A percentile compares a stretch with the other conserved stretches of the same genome.
Conservation (phyloP, 1,140 invertebrate genomes). For the Drosophila malerkotliana region DNA sequence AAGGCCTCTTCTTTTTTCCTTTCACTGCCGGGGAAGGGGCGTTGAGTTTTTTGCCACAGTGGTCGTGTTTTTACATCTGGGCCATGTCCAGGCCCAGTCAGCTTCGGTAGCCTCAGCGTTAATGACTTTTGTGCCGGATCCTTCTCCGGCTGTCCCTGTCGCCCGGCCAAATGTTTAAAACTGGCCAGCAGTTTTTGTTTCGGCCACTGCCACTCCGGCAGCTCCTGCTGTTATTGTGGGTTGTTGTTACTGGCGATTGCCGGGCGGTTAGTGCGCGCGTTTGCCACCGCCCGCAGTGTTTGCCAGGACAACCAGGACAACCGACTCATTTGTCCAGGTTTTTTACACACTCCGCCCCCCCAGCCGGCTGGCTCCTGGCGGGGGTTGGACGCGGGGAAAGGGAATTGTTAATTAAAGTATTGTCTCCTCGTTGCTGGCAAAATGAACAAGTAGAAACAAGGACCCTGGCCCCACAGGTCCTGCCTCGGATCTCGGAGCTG, state of each 20-base stretch:
- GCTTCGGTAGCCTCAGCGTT: conserved; percentile 68
- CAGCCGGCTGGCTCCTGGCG: background rate
- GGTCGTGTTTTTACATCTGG: conserved; percentile 81
- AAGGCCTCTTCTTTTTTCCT: conserved; percentile 25
- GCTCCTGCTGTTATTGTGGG: conserved; percentile 46
- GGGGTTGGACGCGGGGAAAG: conserved; percentile 39
- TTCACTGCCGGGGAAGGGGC: conserved; percentile 52
- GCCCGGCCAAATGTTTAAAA: conserved; percentile 51
- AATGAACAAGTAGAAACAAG: conserved; percentile 81
- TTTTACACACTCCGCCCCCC: conserved; percentile 34
- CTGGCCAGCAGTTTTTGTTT: conserved; percentile 46
- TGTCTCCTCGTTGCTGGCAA: conserved; percentile 82
- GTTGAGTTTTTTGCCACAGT: conserved; percentile 77
- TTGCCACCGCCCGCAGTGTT: conserved; percentile 76
- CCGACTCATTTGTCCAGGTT: conserved; percentile 81
- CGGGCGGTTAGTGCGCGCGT: conserved; percentile 73
- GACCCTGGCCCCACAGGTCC: conserved; percentile 48
- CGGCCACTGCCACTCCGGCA: conserved; percentile 17
- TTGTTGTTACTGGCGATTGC: conserved; percentile 59
- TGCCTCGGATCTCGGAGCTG: conserved; percentile 14
- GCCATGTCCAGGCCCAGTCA: conserved; percentile 73
- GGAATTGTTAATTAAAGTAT: conserved; percentile 84
- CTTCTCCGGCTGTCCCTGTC: conserved; percentile 34
- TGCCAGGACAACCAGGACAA: conserved; percentile 75
- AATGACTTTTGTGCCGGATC: conserved; percentile 79